Conservation (phyloP, 2,113 vertebrate species). For the Grammomys dolichurus region DNA sequence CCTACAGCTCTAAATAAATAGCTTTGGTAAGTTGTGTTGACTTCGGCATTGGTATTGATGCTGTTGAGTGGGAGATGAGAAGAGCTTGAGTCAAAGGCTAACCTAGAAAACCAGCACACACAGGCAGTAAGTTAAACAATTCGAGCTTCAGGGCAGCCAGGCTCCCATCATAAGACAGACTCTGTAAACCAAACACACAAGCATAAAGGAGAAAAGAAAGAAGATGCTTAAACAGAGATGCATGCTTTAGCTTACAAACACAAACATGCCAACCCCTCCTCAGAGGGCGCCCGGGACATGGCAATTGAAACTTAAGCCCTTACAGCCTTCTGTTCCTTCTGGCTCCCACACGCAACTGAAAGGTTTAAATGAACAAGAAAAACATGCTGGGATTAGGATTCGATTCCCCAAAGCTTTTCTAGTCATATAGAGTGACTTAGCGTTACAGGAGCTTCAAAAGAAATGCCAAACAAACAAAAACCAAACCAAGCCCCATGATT, state of each 20-base stretch:
- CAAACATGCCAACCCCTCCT: conserved; percentile 66
- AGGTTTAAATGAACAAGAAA: conserved; percentile 83
- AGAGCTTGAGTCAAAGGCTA: conserved; percentile 11
- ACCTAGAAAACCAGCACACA: not conserved
- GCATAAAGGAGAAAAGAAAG: not conserved
- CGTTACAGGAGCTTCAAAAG: conserved; percentile 84
- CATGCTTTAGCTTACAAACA: conserved; percentile 37
- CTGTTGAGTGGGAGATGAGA: not conserved
- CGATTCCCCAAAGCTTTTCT: conserved; percentile 83
- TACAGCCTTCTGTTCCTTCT: conserved; percentile 51
- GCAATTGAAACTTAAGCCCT: conserved; percentile 67
- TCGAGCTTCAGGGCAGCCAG: not conserved
- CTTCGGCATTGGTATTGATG: not conserved
- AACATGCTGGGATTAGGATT: conserved; percentile 86
- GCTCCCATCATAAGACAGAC: not conserved
- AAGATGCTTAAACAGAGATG: conserved; percentile 22
- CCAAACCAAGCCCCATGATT: conserved; percentile 74
- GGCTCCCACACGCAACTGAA: conserved; percentile 79
- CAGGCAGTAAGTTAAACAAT: conserved; percentile 7
- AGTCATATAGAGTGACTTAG: conserved; percentile 83
- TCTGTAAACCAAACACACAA: not conserved
- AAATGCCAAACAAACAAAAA: conserved; percentile 81
- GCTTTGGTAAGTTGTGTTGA: conserved; percentile 49
- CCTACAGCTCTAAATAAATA: not conserved
- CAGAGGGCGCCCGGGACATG: conserved; percentile 26